Evolutionary conservation across 2,797 vertebrate genomes (phyloP).

Genomic region (Caiman crocodilus): DNA sequence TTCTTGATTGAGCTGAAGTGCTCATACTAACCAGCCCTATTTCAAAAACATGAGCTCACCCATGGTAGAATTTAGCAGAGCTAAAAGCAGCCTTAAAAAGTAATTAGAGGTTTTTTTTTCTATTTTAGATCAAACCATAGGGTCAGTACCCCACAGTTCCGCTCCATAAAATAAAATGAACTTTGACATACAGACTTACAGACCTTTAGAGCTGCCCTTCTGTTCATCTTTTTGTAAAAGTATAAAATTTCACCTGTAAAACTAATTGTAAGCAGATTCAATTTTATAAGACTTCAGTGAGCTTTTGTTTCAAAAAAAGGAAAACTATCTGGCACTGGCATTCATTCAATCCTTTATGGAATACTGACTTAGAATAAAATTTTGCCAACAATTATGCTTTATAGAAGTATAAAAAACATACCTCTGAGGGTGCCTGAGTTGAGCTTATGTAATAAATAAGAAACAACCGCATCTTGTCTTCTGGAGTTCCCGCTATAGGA

Average conservation of each 20-base stretch:
- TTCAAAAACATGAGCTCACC: no score
- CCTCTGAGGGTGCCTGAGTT: conserved; percentile 93
- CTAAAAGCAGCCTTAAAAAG: no score
- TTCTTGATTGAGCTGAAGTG: no score
- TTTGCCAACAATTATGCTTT: not conserved
- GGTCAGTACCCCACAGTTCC: no score
- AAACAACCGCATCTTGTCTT: conserved; percentile 98
- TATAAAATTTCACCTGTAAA: not conserved
- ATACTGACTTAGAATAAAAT: not conserved
- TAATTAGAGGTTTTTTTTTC: no score
- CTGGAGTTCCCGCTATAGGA: conserved; percentile 91
- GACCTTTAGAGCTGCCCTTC: no score
- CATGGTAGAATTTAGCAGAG: no score
- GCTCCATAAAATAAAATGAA: no score
- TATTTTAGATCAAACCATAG: no score
- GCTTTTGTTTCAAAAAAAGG: conserved; percentile 25
- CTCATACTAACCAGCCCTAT: no score
- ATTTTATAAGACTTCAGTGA: not conserved
- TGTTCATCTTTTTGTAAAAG: not conserved
- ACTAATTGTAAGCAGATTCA: not conserved
- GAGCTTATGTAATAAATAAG: conserved; percentile 96
- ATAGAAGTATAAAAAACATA: conserved; percentile 69
- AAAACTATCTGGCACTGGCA: not conserved
- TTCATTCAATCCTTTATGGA: conserved; percentile 24
- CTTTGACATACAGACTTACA: no score